Conservation (phyloP, 2,797 vertebrate genomes). For the Bradypodion ventrale region DNA sequence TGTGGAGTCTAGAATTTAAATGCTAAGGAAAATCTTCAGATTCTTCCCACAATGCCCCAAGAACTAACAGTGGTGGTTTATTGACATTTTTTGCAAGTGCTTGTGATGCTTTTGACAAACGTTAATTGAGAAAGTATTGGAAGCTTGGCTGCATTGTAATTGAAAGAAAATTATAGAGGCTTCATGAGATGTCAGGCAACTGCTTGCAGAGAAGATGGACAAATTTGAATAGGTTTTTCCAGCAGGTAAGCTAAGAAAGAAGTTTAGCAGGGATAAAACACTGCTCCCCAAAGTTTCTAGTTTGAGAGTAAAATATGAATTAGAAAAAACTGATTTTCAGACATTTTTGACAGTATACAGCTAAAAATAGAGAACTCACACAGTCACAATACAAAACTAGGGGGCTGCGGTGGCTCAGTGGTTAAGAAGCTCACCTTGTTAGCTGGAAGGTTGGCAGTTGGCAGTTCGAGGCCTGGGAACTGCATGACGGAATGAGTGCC, state of each 20-base stretch:
- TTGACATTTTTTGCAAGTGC: conserved; percentile 62
- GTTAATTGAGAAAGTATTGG: conserved; percentile 84
- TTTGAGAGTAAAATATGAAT: conserved; percentile 17
- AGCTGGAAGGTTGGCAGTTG: too few species aligned
- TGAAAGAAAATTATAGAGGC: conserved; percentile 76
- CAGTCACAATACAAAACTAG: neutral
- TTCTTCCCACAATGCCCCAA: neutral
- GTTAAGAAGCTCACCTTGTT: too few species aligned
- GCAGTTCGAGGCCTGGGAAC: too few species aligned
- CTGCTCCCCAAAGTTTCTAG: conserved; percentile 42
- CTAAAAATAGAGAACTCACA: neutral
- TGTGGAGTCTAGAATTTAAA: conserved; percentile 50
- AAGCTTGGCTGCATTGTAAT: conserved; percentile 78
- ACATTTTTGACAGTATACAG: neutral
- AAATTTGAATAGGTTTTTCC: conserved; percentile 63
- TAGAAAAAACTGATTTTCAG: neutral
- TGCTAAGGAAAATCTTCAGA: conserved; percentile 44
- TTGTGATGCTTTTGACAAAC: conserved; percentile 75
- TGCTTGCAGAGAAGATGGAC: conserved; percentile 64
- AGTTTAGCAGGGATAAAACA: conserved; percentile 61
- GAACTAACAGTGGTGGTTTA: conserved; percentile 57
- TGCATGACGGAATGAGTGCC: too few species aligned
- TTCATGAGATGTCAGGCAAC: conserved; percentile 75
- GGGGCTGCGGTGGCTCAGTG: too few species aligned
- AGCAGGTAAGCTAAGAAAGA: conserved; percentile 50